A percentile compares a stretch with the other conserved stretches of the same genome.
Conservation (phyloP, 2,797 vertebrate species). For the Chaetodon trifasciatus region DNA sequence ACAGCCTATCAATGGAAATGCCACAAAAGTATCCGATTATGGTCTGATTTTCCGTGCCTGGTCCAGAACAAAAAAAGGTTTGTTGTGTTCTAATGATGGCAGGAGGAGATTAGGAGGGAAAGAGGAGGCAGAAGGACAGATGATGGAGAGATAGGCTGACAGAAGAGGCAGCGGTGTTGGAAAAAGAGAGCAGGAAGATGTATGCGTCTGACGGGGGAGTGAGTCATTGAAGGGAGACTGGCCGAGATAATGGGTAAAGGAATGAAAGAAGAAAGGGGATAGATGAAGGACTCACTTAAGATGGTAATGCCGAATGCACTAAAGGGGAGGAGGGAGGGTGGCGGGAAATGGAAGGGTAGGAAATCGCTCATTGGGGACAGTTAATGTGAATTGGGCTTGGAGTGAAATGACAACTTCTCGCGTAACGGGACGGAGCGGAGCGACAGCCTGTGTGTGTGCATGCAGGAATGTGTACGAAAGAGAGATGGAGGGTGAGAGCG, state of each 20-base stretch:
- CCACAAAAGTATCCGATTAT: slow-evolving; percentile 61
- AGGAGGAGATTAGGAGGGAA: slow-evolving; percentile 68
- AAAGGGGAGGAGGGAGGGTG: slow-evolving; percentile 34
- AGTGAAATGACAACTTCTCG: slow-evolving; percentile 81
- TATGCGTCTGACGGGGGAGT: slow-evolving; percentile 78
- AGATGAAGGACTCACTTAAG: slow-evolving; percentile 85
- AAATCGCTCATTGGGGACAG: slow-evolving; percentile 81
- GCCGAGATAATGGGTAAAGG: slow-evolving; percentile 81
- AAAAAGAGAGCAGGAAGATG: slow-evolving; percentile 77
- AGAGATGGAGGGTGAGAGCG: slow-evolving; percentile 50
- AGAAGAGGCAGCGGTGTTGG: slow-evolving; percentile 68
- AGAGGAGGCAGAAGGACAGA: slow-evolving; percentile 70
- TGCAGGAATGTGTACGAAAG: slow-evolving; percentile 32
- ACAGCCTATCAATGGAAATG: slow-evolving; percentile 53
- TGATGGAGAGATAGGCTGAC: slow-evolving; percentile 79
- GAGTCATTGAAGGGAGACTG: slow-evolving; percentile 82
- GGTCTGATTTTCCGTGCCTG: slow-evolving; percentile 34
- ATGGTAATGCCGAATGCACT: slow-evolving; percentile 81
- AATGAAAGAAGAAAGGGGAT: slow-evolving; percentile 76
- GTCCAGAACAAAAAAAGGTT: slow-evolving; percentile 46
- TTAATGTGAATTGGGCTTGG: slow-evolving; percentile 79
- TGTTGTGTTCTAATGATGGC: slow-evolving; percentile 73
- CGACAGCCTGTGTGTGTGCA: slow-evolving; percentile 36
- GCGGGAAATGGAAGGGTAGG: slow-evolving; percentile 72
- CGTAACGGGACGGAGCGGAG: slow-evolving; percentile 71